Evolutionary conservation across 1,140 invertebrate genomes (phyloP), one percentile per base, ranked within the genome.

Genomic region (Idris sp.): DNA sequence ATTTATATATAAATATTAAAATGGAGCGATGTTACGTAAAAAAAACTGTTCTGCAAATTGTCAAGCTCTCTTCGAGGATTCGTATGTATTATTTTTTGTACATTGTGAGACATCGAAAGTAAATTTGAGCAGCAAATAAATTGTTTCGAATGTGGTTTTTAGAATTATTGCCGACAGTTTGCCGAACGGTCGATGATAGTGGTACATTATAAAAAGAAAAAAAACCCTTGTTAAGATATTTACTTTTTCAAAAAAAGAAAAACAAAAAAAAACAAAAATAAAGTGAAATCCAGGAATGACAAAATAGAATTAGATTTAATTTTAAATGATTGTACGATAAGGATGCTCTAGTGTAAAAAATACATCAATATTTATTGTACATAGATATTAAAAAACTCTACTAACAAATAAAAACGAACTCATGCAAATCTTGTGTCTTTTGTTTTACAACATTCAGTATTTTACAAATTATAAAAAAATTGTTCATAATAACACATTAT

Each of bases 311-410:
- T 82, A 79, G 76, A 76, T 81, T 78, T 81, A 83, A 82, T 72
- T 79, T 78, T 69, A 82, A 83, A 84, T 31, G 38, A 73, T 65
- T 65, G 61, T 28, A 74, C 53, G 74, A 79, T 80, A 83, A 84
- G 77, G 56, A 82, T 82, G 77, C 64, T 85, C 79, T 86, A 86
- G 79, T 87, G 86, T 87, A 86, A 85, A 87, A 86, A 82, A 83
- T 81, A 79, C 79, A 86, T 79, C 83, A 85, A 87, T 87, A 87
- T 87, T 87, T 87, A 87, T 87, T 87, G 86, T 87, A 87, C 84
- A 86, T 87, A 87, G 79, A 84, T 84, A 83, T 86, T 83, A 85
- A 83, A 85, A 78, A 85, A 85, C 83, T 74, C 79, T 86, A 87
- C 81, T 86, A 86, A 86, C 84, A 84, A 86, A 85, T 87, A 85